These are phyloP conservation scores for Litoditis marina DNA, from an alignment of 2,888 invertebrate species.

Conservation along the genomic window DNA sequence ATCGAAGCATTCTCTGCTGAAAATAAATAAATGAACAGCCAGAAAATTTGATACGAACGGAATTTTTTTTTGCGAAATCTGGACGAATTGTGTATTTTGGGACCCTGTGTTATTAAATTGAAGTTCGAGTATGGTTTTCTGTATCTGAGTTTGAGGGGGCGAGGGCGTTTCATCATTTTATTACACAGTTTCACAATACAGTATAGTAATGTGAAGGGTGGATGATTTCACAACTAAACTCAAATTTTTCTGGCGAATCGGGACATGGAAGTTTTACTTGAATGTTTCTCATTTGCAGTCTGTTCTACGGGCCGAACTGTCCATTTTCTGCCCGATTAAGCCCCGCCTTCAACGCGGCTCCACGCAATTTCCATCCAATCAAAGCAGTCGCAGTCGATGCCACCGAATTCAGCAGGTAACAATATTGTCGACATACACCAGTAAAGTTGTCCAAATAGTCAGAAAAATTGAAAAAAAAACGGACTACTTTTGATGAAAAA, in stretches of 20 bases:
- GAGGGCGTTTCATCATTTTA: not conserved
- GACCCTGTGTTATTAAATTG: too few species aligned
- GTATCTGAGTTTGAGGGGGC: slow-evolving; percentile 4
- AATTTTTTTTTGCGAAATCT: too few species aligned
- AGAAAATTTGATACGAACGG: too few species aligned
- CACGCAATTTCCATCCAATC: slow-evolving; percentile 80
- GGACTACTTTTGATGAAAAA: too few species aligned
- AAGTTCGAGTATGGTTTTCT: too few species aligned
- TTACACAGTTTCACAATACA: not conserved
- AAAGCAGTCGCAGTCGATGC: slow-evolving; percentile 82
- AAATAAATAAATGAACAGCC: too few species aligned
- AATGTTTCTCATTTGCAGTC: slow-evolving; percentile 18
- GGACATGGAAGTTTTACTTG: not conserved
- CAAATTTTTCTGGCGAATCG: slow-evolving; percentile 7
- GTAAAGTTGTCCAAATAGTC: too few species aligned
- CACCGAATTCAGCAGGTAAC: slow-evolving; percentile 73
- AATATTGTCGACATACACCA: too few species aligned
- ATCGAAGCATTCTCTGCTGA: too few species aligned
- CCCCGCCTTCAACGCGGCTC: slow-evolving; percentile 83
- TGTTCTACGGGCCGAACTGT: slow-evolving; percentile 83
- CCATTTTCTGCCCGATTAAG: slow-evolving; percentile 85
- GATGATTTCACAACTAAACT: not conserved
- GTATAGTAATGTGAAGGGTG: too few species aligned
- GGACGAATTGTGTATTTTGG: too few species aligned
- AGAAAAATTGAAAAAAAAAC: too few species aligned